These are phyloP conservation scores for Tamias sibiricus DNA, from an alignment of 2,113 vertebrate genomes.

Conservation along the genomic window DNA sequence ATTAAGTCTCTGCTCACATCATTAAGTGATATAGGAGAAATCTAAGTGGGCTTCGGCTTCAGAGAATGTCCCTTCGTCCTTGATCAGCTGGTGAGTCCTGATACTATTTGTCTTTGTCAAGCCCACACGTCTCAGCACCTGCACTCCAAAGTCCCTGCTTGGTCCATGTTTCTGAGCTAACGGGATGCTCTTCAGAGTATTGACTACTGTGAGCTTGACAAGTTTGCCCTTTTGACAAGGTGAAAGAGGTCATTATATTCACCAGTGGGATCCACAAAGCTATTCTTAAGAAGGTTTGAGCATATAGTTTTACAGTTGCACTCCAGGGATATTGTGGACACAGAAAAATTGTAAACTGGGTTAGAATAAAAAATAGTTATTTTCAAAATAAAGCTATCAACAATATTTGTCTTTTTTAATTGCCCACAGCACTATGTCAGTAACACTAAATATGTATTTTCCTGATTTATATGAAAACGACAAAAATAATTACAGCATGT, in stretches of 20 bases:
- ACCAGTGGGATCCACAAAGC: slow-evolving; percentile 82
- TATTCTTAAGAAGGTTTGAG: slow-evolving; percentile 73
- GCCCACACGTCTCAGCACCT: slow-evolving; percentile 85
- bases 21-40: slow-evolving; percentile 82
- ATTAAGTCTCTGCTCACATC: slow-evolving; percentile 83
- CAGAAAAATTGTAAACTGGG: slow-evolving; percentile 45
- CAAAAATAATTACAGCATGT: slow-evolving; percentile 65
- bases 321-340: neutral
- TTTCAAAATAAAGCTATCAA: slow-evolving; percentile 76
- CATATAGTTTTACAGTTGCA: slow-evolving; percentile 67
- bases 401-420: slow-evolving; percentile 67
- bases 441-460: slow-evolving; percentile 59
- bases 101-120: slow-evolving; percentile 95
- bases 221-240: slow-evolving; percentile 87
- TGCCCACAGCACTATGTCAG: neutral
- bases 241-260: slow-evolving; percentile 84
- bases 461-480: slow-evolving; percentile 60
- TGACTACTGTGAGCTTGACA: slow-evolving; percentile 85
- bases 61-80: slow-evolving; percentile 93
- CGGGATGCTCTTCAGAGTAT: slow-evolving; percentile 87
- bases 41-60: slow-evolving; percentile 82
- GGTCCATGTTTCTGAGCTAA: slow-evolving; percentile 86
- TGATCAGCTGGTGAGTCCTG: slow-evolving; percentile 86
- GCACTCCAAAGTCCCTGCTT: slow-evolving; percentile 85
- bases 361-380: slow-evolving; percentile 25